These are phyloP conservation scores for Octopus bimaculoides DNA, from an alignment of 1,140 invertebrate species.

Conservation along the genomic window DNA sequence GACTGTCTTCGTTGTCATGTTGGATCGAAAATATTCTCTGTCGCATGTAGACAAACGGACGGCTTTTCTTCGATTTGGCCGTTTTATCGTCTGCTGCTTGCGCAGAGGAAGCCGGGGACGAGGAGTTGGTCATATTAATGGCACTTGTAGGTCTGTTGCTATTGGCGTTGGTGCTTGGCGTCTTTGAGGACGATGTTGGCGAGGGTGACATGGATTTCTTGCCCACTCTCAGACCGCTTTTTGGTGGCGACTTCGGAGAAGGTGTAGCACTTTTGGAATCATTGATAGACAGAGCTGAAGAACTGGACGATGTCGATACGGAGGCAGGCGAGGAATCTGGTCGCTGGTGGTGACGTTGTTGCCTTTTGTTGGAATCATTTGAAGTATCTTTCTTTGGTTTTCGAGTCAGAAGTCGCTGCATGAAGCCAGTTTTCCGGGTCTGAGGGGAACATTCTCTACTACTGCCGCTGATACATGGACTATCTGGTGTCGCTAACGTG, in stretches of 20 bases:
- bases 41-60: constrained; percentile 48
- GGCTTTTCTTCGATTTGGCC: constrained; percentile 31
- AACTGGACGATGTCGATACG: constrained; percentile 7
- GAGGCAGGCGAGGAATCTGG: not conserved
- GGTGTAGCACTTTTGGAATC: constrained; percentile 20
- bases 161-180: not conserved
- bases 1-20: constrained; percentile 45
- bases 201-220: constrained; percentile 21
- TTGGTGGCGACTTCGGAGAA: constrained; percentile 17
- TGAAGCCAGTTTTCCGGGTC: constrained; percentile 36
- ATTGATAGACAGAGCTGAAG: constrained; percentile 21
- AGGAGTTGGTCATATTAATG: not conserved
- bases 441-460: not conserved
- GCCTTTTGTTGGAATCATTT: constrained; percentile 14
- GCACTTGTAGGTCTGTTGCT: too few relatives aligned
- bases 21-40: constrained; percentile 47
- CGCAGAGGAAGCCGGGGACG: not conserved
- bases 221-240: not conserved
- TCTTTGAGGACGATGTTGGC: constrained; percentile 16
- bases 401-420: constrained; percentile 46
- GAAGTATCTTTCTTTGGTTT: constrained; percentile 36
- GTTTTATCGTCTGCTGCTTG: constrained; percentile 25
- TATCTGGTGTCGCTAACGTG: constrained; percentile 17
- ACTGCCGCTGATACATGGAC: constrained; percentile 10
- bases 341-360: not conserved